Evolutionary conservation across 2,113 vertebrate genomes (phyloP), one percentile per base, ranked within the genome.

Genomic region (Lophochroa leadbeateri): DNA sequence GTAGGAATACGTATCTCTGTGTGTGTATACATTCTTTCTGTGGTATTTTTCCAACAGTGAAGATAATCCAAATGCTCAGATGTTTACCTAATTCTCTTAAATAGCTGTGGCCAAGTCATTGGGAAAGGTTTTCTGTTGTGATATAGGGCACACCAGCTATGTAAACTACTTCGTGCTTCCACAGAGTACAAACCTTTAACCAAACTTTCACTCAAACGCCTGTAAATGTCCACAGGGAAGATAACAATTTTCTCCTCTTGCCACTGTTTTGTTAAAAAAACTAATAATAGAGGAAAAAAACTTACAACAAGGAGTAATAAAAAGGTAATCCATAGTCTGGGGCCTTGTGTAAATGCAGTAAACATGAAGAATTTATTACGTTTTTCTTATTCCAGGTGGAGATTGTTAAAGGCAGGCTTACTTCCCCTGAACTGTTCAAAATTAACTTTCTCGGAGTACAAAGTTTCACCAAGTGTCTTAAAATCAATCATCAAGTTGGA

Each of bases 251-350:
- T 97, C 96, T 97, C 44, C 96, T 94, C 90, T 90, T 97, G 92
- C 85, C 96, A 90, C 92, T 96, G 90, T 96, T 97, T 97, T 97
- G 95, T 92, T 88, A 92, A 94, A 82, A 98, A 95, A n/a, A 14
- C 92, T 96, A 97, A 96, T 97, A 98, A 97, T 97, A 97, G 96
- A 95, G 83, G 1, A 20, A 31, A 33, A 94, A 96, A 83, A 69
- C 95, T 90, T 94, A 95, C 92, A 97, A 98, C 96, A 97, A 96
- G 95, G 92, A 98, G 95, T 97, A 98, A 98, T 98, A 97, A 98
- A 98, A 97, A 97, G 94, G 24, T 96, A 98, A 97, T 97, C 97
- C 96, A 97, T 97, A 98, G 96, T 96, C 95, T 95, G 95, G 96
- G 94, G 95, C 91, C 85, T 96, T 91, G 82, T 98, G 97, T 97